Percentiles rank a stretch among this genome's conserved stretches.
These are phyloP conservation scores for Hanleya hanleyi DNA, from an alignment of 2,888 invertebrate species.

Conservation along the genomic window DNA sequence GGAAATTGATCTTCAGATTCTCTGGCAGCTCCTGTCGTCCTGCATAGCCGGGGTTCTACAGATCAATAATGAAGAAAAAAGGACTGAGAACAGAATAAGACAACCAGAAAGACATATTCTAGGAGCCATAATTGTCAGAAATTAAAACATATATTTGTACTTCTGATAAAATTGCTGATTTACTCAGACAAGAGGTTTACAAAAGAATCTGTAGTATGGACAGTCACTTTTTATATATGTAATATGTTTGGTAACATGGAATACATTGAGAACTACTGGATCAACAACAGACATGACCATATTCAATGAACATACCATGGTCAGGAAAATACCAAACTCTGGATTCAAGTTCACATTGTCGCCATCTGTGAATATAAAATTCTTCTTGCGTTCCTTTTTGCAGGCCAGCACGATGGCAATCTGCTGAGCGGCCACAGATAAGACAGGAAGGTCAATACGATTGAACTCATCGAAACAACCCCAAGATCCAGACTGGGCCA, in stretches of 20 bases:
- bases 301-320: constrained; percentile 82
- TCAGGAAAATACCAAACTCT: constrained; percentile 97
- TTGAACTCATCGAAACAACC: constrained; percentile 75
- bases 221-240: too few relatives aligned
- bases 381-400: constrained; percentile 93
- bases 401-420: constrained; percentile 91
- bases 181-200: too few relatives aligned
- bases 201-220: too few relatives aligned
- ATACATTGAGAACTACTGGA: too few relatives aligned
- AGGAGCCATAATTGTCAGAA: background rate
- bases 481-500: constrained; percentile 74
- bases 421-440: constrained; percentile 97
- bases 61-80: too few relatives aligned
- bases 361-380: constrained; percentile 95
- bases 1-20: constrained; percentile 74
- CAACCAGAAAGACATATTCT: too few relatives aligned
- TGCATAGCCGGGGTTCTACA: constrained; percentile 74
- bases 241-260: too few relatives aligned
- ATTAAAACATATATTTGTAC: background rate
- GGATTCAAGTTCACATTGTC: constrained; percentile 93
- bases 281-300: background rate
- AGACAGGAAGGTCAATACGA: constrained; percentile 90
- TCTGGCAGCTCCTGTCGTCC: constrained; percentile 74
- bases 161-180: too few relatives aligned
- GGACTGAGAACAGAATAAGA: background rate